phyloP scores from a whole-genome alignment of 2,113 vertebrate genomes.

The Pholis gunnellus region DNA sequence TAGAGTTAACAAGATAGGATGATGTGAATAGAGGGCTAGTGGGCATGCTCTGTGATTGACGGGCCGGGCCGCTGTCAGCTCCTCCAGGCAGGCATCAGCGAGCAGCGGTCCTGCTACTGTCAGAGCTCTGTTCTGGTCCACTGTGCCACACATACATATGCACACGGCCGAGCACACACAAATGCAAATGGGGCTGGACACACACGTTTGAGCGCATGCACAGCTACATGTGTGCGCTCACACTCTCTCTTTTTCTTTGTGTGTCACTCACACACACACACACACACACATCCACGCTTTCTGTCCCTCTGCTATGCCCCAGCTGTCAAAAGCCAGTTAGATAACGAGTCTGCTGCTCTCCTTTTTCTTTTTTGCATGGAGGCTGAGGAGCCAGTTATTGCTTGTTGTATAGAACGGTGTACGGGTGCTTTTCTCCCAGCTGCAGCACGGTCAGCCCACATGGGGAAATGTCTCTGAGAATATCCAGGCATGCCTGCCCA shows the following conservation, averaged over 20 bases:
- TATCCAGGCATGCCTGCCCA: constrained; percentile 48
- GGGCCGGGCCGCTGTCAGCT: constrained; percentile 93
- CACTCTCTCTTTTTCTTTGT: constrained; percentile 1
- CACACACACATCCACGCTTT: constrained; percentile 72
- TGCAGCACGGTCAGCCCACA: constrained; percentile 58
- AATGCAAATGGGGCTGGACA: constrained; percentile 70
- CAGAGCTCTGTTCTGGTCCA: constrained; percentile 96
- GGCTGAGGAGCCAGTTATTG: constrained; percentile 56
- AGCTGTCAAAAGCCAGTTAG: constrained; percentile 96
- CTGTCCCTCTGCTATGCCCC: constrained; percentile 92
- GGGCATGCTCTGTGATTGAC: constrained; percentile 88
- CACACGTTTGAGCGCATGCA: constrained; percentile 33
- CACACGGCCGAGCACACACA: constrained; percentile 73
- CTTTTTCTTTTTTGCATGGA: constrained; percentile 62
- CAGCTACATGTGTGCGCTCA: constrained; percentile 16
- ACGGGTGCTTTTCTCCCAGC: constrained; percentile 38
- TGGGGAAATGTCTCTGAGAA: constrained; percentile 57
- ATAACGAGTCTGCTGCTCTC: constrained; percentile 91
- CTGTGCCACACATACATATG: constrained; percentile 91
- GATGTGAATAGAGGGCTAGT: constrained; percentile 74
- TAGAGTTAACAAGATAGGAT: constrained; percentile 77
- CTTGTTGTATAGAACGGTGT: constrained; percentile 51
- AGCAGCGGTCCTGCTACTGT: constrained; percentile 94
- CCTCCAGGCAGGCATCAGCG: constrained; percentile 89
- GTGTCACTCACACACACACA: constrained; percentile 35